These are phyloP conservation scores for Montipora foliosa DNA, from an alignment of 64 coral and sea anemone genomes.

Conservation along the genomic window DNA sequence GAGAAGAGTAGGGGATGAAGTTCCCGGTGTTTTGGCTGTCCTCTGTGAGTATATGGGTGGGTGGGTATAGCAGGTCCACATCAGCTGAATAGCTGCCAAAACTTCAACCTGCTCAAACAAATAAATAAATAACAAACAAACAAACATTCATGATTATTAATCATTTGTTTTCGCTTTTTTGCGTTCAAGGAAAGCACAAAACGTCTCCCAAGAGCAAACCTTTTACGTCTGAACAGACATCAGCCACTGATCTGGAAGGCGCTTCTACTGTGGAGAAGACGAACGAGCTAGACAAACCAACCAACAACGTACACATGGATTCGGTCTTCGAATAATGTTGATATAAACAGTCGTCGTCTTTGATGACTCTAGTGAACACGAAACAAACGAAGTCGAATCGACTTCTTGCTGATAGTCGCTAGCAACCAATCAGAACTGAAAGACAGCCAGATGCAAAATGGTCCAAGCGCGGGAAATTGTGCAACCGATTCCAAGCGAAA, in stretches of 20 bases:
- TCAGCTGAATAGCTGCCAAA: no score
- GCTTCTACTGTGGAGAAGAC: neutral
- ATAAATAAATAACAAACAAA: no score
- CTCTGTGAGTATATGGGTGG: no score
- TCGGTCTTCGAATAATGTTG: constrained; percentile 10
- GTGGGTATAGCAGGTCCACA: no score
- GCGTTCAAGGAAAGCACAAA: neutral
- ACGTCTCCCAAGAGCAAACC: neutral
- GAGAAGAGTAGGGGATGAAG: no score
- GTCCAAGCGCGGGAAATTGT: neutral
- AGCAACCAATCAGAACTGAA: neutral
- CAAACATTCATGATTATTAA: no score
- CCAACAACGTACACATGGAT: constrained; percentile 3
- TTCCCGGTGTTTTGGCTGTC: no score
- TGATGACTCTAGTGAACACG: neutral
- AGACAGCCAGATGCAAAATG: neutral
- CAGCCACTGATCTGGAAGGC: neutral
- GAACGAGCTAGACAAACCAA: neutral
- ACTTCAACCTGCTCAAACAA: no score
- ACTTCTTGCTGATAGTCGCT: neutral
- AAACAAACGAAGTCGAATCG: neutral
- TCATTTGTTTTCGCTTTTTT: neutral
- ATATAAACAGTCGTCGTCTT: neutral
- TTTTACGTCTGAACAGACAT: neutral
- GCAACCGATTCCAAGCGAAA: neutral